Conservation (phyloP, 2,113 vertebrate species). For the Mustela lutreola region DNA sequence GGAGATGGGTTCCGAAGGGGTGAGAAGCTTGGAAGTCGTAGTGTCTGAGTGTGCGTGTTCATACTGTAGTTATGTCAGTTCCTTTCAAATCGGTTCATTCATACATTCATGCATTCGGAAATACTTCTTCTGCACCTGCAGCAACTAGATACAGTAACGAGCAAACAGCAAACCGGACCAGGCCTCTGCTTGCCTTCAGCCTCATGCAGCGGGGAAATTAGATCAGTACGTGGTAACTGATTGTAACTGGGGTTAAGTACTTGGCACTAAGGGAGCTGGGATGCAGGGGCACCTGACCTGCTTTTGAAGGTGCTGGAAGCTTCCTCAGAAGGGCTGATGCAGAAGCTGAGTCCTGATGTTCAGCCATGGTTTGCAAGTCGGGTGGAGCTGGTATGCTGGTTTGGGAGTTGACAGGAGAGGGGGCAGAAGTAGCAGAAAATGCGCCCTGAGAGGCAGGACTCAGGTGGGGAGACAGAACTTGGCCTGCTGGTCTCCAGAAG, state of each 20-base stretch:
- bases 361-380: neutral
- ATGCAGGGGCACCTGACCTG: neutral
- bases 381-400: neutral
- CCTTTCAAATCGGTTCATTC: neutral
- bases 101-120: fast-evolving
- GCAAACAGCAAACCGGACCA: too few relatives aligned
- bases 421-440: neutral
- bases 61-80: neutral
- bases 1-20: neutral
- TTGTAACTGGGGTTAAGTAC: neutral
- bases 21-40: too few relatives aligned
- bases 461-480: neutral
- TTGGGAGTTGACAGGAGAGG: neutral
- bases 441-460: neutral
- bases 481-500: neutral
- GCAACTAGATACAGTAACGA: fast-evolving
- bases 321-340: neutral
- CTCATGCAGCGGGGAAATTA: neutral
- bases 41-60: neutral
- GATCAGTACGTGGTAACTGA: neutral
- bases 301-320: neutral
- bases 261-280: neutral
- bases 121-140: fast-evolving
- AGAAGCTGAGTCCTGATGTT: neutral
- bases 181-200: neutral